Evolutionary conservation across 2,888 invertebrate species (phyloP), one percentile per base, ranked within the genome.

Genomic region (Drosophila anceps): DNA sequence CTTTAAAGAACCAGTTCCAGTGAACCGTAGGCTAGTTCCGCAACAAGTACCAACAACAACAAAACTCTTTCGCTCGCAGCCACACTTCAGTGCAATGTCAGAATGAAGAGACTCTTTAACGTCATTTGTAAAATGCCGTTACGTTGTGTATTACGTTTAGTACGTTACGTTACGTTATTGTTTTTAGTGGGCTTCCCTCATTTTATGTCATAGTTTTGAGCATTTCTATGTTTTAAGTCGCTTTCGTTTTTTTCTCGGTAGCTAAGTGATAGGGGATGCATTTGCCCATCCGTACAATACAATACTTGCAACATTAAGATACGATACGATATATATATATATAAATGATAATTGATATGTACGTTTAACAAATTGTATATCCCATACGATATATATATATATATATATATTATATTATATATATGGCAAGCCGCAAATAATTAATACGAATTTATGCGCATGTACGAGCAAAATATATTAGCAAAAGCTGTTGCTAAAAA

Each of bases 401-500:
- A 71, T 66, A 60, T 51, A 57, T 48, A 67, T 54, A 63, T 57
- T 12, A 72, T 61, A 63, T 57, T 51, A 72, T 62, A 64, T 53
- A 69, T 60, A 87, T 73, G 76, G 76, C 73, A 80, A 87, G 87
- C 77, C 75, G 81, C 79, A 82, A 76, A 81, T 80, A 81, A 82
- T 76, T 87, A 82, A 74, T 80, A 84, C 90, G 88, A 91, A 91
- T 90, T 91, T 91, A 91, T 89, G 84, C 89, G 84, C 84, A 88
- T 73, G 31, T 60, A 69, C 41, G 67, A 85, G 75, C 81, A 78
- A 80, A 85, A 79, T 71, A 76, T 73, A 80, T 63, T 46, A 86
- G 79, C 85, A 84, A 79, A 72, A 62, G 65, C 68, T 63, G 65
- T 87, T 87, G 85, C 88, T 84, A 83, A 53, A 63, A 57, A 59